Percentiles rank a stretch among this genome's conserved stretches.
Evolutionary conservation across 2,888 invertebrate species (phyloP).

Genomic region (Spialia ferax): DNA sequence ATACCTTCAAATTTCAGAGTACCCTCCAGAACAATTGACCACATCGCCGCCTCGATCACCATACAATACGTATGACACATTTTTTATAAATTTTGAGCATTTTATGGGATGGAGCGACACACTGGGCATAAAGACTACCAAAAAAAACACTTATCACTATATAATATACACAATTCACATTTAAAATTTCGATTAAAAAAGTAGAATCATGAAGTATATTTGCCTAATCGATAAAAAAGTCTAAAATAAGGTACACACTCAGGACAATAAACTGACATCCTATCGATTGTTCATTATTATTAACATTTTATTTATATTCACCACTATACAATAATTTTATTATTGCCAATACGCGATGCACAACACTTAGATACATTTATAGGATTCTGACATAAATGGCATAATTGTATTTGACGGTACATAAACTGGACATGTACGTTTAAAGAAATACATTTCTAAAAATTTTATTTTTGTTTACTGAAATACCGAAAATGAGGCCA

Average conservation of each 20-base stretch:
- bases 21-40: constrained; percentile 29
- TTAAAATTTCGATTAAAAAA: constrained; percentile 18
- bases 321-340: constrained; percentile 12
- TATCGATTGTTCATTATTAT: constrained; percentile 2
- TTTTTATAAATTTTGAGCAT: constrained; percentile 42
- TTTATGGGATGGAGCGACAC: constrained; percentile 39
- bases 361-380: neutral
- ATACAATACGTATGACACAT: neutral
- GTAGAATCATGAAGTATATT: constrained; percentile 17
- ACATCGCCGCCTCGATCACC: constrained; percentile 11
- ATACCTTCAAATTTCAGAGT: constrained; percentile 23
- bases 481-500: no score
- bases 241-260: constrained; percentile 28
- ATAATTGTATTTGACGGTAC: neutral
- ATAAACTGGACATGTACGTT: no score
- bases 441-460: no score
- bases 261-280: constrained; percentile 23
- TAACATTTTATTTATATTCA: constrained; percentile 4
- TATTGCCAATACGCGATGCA: constrained; percentile 11
- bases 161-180: constrained; percentile 10
- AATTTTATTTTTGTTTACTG: no score
- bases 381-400: neutral
- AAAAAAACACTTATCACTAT: constrained; percentile 6
- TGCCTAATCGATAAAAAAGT: constrained; percentile 23
- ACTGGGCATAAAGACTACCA: constrained; percentile 40